Evolutionary conservation across 2,113 vertebrate species (phyloP).

Genomic region (Phainopepla nitens): DNA sequence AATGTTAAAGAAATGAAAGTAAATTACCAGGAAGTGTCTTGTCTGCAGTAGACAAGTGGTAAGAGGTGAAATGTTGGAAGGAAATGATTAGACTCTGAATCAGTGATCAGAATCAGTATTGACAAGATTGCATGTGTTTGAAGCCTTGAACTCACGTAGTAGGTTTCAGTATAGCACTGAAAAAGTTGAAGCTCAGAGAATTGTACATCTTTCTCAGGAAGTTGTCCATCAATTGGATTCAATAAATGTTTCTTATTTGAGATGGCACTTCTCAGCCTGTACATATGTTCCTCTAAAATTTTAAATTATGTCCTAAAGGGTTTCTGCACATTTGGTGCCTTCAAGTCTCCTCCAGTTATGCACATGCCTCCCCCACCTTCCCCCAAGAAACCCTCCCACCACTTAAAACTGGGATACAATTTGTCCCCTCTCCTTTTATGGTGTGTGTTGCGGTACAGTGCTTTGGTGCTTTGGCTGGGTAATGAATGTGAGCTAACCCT

Average conservation of each 20-base stretch:
- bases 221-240: not conserved
- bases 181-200: not conserved
- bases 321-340: not conserved
- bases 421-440: accelerated
- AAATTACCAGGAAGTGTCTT: not conserved
- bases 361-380: not conserved
- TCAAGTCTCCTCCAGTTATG: not conserved
- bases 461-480: not conserved
- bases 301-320: not conserved
- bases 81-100: not conserved
- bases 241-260: not conserved
- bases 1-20: not conserved
- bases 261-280: not conserved
- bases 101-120: not conserved
- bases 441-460: not conserved
- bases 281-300: not conserved
- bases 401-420: not conserved
- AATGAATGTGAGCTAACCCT: not conserved
- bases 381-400: accelerated
- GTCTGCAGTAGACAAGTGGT: not conserved
- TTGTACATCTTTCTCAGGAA: not conserved
- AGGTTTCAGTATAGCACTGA: not conserved
- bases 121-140: not conserved
- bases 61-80: not conserved
- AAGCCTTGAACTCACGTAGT: not conserved